Evolutionary conservation across 2,797 vertebrate species (phyloP).

Genomic region (Darevskia nairensis): DNA sequence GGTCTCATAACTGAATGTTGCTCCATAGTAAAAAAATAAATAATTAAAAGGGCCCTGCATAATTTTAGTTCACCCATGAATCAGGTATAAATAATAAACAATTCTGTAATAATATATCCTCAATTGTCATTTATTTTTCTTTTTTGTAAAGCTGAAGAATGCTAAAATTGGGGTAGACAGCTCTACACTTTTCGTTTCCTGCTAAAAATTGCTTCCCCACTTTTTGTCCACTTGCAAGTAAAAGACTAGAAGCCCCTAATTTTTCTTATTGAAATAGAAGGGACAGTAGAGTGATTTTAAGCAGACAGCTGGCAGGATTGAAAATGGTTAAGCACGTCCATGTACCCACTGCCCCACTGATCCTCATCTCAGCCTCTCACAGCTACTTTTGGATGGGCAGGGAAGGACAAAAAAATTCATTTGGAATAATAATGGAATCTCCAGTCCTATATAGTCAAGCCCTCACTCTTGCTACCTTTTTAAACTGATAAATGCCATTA

Average conservation of each 20-base stretch:
- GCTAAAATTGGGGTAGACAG: background rate
- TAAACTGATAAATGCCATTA: conserved; percentile 70
- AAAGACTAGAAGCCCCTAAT: background rate
- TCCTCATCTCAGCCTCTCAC: background rate
- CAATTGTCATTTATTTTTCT: background rate
- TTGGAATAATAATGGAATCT: background rate
- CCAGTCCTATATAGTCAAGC: background rate
- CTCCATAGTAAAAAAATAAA: background rate
- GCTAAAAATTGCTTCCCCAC: background rate
- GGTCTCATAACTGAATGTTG: background rate
- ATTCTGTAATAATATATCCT: background rate
- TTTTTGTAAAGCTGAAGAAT: background rate
- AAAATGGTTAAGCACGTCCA: background rate
- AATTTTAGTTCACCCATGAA: too few relatives aligned
- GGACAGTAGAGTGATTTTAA: background rate
- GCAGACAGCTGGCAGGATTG: background rate
- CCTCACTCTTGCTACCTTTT: conserved; percentile 49
- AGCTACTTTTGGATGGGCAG: background rate
- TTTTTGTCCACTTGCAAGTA: background rate
- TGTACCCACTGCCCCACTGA: background rate
- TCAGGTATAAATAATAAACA: too few relatives aligned
- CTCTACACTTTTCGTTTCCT: background rate
- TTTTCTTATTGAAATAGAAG: background rate
- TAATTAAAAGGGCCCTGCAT: too few relatives aligned
- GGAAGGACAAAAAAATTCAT: background rate